These are phyloP conservation scores for Trichopria drosophilae DNA, from an alignment of 2,888 invertebrate species.

Conservation along the genomic window DNA sequence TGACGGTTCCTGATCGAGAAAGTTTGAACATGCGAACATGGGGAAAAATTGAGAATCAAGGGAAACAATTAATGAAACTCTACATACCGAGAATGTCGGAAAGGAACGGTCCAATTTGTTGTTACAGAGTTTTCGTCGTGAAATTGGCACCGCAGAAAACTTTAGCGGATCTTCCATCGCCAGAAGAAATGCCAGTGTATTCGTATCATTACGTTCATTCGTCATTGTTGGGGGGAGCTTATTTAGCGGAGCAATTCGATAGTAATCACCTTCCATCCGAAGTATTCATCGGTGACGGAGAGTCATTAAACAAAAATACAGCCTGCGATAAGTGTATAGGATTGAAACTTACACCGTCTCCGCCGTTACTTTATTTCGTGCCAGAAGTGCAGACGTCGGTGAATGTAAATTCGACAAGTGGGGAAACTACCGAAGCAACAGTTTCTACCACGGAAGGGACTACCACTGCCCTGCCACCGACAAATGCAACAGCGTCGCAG, in stretches of 20 bases:
- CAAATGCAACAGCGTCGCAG: slow-evolving; percentile 21
- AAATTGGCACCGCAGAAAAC: slow-evolving; percentile 67
- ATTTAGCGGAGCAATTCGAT: slow-evolving; percentile 83
- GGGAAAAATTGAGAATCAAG: slow-evolving; percentile 67
- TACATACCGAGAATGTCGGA: slow-evolving; percentile 78
- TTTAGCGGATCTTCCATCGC: slow-evolving; percentile 69
- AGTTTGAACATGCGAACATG: slow-evolving; percentile 65
- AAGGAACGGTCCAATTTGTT: slow-evolving; percentile 85
- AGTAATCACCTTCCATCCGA: slow-evolving; percentile 68
- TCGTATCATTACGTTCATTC: slow-evolving; percentile 76
- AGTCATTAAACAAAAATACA: slow-evolving; percentile 47
- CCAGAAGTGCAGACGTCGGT: slow-evolving; percentile 48
- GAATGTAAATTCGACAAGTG: too few relatives aligned
- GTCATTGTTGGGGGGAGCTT: slow-evolving; percentile 72
- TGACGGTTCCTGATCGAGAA: slow-evolving; percentile 71
- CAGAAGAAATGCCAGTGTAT: slow-evolving; percentile 70
- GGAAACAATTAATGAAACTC: slow-evolving; percentile 74
- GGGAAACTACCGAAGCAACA: slow-evolving; percentile 1
- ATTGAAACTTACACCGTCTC: slow-evolving; percentile 55
- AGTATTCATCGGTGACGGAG: slow-evolving; percentile 75
- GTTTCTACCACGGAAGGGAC: slow-evolving; percentile 8
- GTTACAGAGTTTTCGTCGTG: slow-evolving; percentile 80
- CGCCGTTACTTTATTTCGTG: slow-evolving; percentile 46
- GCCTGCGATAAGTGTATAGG: slow-evolving; percentile 62
- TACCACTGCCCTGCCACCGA: slow-evolving; percentile 3